These are phyloP conservation scores for Chrysolina haemoptera DNA, from an alignment of 2,888 invertebrate genomes.

Conservation along the genomic window DNA sequence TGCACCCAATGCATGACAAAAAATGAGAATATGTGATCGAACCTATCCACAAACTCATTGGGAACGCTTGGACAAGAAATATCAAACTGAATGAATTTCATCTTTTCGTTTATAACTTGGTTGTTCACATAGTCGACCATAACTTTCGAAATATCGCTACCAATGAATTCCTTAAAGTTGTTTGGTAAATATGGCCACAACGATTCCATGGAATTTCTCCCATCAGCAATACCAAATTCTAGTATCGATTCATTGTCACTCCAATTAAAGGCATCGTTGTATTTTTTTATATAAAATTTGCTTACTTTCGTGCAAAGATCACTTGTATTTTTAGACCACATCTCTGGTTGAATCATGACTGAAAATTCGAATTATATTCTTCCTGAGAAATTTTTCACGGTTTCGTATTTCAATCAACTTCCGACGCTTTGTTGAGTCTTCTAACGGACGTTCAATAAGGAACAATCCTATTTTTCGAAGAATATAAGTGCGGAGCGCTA, in stretches of 20 bases:
- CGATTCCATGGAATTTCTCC: slow-evolving; percentile 73
- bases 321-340: slow-evolving; percentile 31
- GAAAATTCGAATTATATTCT: not conserved
- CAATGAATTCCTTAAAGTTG: slow-evolving; percentile 37
- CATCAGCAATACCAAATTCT: slow-evolving; percentile 85
- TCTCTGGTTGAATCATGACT: slow-evolving; percentile 37
- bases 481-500: no score
- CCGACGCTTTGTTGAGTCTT: no score
- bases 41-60: slow-evolving; percentile 27
- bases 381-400: no score
- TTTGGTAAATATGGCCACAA: slow-evolving; percentile 34
- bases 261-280: slow-evolving; percentile 65
- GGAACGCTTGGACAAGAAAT: slow-evolving; percentile 21
- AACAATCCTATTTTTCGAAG: no score
- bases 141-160: slow-evolving; percentile 34
- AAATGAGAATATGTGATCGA: slow-evolving; percentile 42
- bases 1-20: slow-evolving; percentile 38
- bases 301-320: slow-evolving; percentile 4
- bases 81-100: slow-evolving; percentile 34
- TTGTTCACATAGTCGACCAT: no score
- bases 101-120: slow-evolving; percentile 3
- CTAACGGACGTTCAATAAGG: no score
- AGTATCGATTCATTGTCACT: slow-evolving; percentile 71
- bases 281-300: slow-evolving; percentile 72
- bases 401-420: no score